A percentile compares a stretch with the other conserved stretches of the same genome.
phyloP scores from a whole-genome alignment of 2,797 vertebrate species.

The Serranus cabrilla region DNA sequence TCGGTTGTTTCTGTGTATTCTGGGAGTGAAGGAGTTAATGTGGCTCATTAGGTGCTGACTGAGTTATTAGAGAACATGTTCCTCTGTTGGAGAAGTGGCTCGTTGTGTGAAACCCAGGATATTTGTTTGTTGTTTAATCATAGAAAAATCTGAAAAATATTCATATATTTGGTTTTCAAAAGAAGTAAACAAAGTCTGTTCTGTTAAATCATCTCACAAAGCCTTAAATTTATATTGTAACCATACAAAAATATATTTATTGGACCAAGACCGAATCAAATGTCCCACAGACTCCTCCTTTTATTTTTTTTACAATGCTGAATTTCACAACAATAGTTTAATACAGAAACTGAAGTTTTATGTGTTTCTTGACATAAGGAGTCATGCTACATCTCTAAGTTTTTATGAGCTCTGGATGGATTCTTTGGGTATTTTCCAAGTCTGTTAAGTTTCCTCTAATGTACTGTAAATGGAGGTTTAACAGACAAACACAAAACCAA shows the following conservation, averaged over 20 bases:
- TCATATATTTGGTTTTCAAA: too few species aligned
- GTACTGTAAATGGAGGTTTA: neutral
- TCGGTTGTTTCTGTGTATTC: neutral
- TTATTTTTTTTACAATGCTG: neutral
- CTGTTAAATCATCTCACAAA: too few species aligned
- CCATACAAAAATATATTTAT: too few species aligned
- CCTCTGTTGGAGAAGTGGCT: neutral
- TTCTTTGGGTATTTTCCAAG: constrained; percentile 17
- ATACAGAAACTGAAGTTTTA: constrained; percentile 29
- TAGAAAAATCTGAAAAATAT: too few species aligned
- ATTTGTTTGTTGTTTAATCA: too few species aligned
- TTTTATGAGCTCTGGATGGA: constrained; percentile 47
- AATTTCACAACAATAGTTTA: neutral
- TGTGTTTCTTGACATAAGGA: constrained; percentile 1
- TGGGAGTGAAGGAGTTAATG: neutral
- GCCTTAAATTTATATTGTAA: too few species aligned
- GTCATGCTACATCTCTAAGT: constrained; percentile 6
- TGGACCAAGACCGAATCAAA: too few species aligned
- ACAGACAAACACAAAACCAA: neutral
- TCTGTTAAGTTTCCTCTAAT: constrained; percentile 11
- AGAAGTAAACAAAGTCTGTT: too few species aligned
- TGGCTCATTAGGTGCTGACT: neutral
- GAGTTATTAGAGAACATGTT: neutral
- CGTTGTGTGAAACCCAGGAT: too few species aligned
- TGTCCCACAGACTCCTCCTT: too few species aligned